Base-by-base conservation (phyloP, 2,797 vertebrate genomes). In the Petrocephalus schoutedeni region DNA sequence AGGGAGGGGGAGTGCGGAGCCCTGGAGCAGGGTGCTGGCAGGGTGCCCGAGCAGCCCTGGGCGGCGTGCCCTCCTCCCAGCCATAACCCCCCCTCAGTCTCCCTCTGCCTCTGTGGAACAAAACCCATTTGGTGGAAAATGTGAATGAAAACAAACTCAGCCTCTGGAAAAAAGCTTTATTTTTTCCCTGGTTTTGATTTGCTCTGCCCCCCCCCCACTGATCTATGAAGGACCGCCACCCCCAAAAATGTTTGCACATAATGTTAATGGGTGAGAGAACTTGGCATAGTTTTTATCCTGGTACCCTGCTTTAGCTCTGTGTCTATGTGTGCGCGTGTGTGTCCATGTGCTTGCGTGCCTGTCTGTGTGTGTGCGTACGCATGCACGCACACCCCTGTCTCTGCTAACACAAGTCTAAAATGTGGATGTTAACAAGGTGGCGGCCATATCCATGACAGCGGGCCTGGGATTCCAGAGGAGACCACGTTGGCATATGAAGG, bases 391-490 rank as follows among this genome's bases (percentile, higher is more conserved):
- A 23, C 53, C 7, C 23, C 45, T 56, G 9, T 67, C 56, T 83
- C 36, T 53, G 54, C 88, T 67, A 67, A 54, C 59, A 61, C 82
- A 56, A 59, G 87, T 87, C 89, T 90, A 90, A 92, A 93, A 92
- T 90, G 91, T 90, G 91, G 89, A 93, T 93, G 93, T 93, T 94
- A 94, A 93, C 93, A 93, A 93, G 85, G 86, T 45, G 91, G 92
- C 90, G 92, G 91, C 92, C 89, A 94, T 96, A 95, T 95, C 95
- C 96, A 96, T 96, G 94, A 95, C 94, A 95, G 96, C 95, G 49
- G 21, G 87, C 88, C 91, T 93, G 90, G 91, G 92, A 92, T 93
- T 91, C 91, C 91, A 83, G 87, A 93, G 92, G 91, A 93, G 92
- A 93, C 91, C 92, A 89, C 90, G 87, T 89, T 90, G 93, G 94